Base-by-base conservation (phyloP, 2,888 invertebrate species). In the Nezara viridula region DNA sequence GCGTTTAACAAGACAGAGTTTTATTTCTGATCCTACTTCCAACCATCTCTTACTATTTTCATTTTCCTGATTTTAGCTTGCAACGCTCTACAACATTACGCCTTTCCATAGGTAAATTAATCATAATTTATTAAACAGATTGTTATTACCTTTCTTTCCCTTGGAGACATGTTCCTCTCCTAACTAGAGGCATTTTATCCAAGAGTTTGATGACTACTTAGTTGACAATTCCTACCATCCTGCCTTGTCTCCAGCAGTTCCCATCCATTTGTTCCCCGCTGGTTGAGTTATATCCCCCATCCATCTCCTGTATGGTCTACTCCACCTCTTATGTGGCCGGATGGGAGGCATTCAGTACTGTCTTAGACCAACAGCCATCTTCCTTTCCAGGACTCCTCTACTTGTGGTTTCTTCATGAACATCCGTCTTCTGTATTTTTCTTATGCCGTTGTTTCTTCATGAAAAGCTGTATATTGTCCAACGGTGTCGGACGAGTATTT, bases 121-220 rank as follows among this genome's bases (percentile, higher is more conserved):
- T 27, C 14, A 4, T 16, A 7, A 27, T 60, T 60, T 60, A 60
- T 60, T 60, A 9, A 21, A 27, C 1, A 60, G 14, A 60, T 60
- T 27, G 12, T n/a, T 9, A n/a, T n/a, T n/a, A 55, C 55, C 10
- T 60, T 27, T 27, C 60, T 60, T 60, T 60, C 14, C 4, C 60
- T n/a, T 9, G 2, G 27, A 27, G 14, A 60, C 16, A 27, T 5
- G 4, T 0, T 9, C 5, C 19, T 16, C 60, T 5, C 27, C 27
- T 60, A 60, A 60, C 60, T 32, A 14, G 16, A 0, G 10, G 27
- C 60, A 60, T 60, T 60, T 27, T 32, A 60, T 16, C 60, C 27
- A 60, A 60, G 60, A 60, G 60, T 60, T 60, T 60, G 60, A 60
- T 60, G 60, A 60, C 60, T 60, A 60, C 27, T 60, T 60, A 27